Conservation (phyloP, 1,140 invertebrate genomes). For the Leptoteleia sp. region DNA sequence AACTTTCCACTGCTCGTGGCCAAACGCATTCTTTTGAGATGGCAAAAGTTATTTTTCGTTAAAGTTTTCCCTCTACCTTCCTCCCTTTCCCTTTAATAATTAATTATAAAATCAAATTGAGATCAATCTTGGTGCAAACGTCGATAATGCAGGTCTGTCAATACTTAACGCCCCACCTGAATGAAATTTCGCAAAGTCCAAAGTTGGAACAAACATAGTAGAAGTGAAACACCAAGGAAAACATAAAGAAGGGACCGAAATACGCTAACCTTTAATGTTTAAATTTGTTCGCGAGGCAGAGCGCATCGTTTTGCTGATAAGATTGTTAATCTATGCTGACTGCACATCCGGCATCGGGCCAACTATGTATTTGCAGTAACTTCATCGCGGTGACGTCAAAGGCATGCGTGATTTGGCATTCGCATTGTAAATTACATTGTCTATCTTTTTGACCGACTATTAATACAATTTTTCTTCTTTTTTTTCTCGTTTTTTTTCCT, state of each 20-base stretch:
- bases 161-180: no score
- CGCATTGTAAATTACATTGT: conserved; percentile 46
- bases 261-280: conserved; percentile 14
- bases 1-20: no score
- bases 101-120: no score
- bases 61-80: no score
- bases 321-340: conserved; percentile 46
- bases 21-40: no score
- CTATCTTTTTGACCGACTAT: conserved; percentile 19
- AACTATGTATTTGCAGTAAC: conserved; percentile 44
- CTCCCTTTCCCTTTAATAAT: no score
- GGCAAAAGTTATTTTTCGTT: no score
- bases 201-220: conserved; percentile 7
- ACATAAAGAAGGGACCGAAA: conserved; percentile 21
- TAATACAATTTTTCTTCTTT: conserved; percentile 35
- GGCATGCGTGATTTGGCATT: conserved; percentile 35
- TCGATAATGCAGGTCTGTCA: no score
- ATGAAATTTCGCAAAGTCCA: no score
- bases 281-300: conserved; percentile 16
- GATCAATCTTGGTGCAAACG: no score
- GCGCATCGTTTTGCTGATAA: conserved; percentile 41
- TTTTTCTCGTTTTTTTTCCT: no score
- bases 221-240: conserved; percentile 14
- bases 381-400: conserved; percentile 44
- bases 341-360: conserved; percentile 51